Base-by-base conservation (phyloP, 2,888 invertebrate species). In the Acanthococcus lagerstroemiae region DNA sequence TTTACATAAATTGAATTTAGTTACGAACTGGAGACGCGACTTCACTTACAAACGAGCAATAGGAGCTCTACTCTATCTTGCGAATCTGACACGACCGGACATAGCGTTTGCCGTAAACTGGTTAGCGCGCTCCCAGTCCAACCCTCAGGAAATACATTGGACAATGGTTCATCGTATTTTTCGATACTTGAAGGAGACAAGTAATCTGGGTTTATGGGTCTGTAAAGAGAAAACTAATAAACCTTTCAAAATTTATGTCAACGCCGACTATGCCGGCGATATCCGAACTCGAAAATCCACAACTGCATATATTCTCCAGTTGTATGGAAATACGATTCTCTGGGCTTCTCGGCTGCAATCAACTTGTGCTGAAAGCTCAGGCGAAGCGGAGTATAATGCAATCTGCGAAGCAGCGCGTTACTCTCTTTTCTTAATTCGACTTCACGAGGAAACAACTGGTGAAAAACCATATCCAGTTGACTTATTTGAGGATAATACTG, bases 71-170 rank as follows among this genome's bases (percentile, higher is more conserved):
- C 48, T 48, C 6, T 48, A 48, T 48, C n/a, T 19, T 19, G 6
- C 48, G 6, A 48, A 48, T n/a, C 6, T 17, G 6, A 48, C 48
- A 7, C 7, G 48, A 17, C 48, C 48, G n/a, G 48, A 48, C 17
- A 48, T 48, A 6, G 19, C 48, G 19, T 48, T 48, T 17, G 48
- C 48, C n/a, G 48, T 48, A 9, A 48, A 48, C 48, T 48, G 19
- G 15, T 19, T 48, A 17, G 48, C 48, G 6, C 15, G 48, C 6
- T 19, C 15, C 7, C 48, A 48, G 17, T 48, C 19, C n/a, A n/a
- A 48, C 68, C 68, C 61, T 69, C 55, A 48, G n/a, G 48, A 48
- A 17, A 12, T 48, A 48, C 48, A 48, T 48, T 48, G 48, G 48
- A 19, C 48, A 7, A 12, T 48, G 19, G 9, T 48, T 48, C n/a